Conservation (phyloP, 2,888 invertebrate species). For the Thyatira batis region DNA sequence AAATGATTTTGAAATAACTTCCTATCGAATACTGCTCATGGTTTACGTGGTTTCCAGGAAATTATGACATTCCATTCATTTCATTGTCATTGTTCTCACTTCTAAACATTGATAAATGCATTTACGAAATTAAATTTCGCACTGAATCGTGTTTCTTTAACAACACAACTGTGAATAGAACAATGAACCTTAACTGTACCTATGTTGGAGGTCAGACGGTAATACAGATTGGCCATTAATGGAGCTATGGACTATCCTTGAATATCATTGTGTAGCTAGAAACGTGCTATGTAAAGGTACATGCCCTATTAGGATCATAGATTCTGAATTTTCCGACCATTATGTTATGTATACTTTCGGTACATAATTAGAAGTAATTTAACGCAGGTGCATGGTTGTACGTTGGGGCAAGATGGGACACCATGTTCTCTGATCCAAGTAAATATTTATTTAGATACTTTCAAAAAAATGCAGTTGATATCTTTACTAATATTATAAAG, state of each 20-base stretch:
- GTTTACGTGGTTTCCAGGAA: conserved; percentile 40
- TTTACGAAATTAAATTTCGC: conserved; percentile 35
- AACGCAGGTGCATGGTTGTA: too few relatives aligned
- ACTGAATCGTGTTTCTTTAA: conserved; percentile 21
- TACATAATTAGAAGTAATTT: too few relatives aligned
- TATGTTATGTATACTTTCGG: too few relatives aligned
- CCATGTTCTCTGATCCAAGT: too few relatives aligned
- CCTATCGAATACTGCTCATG: conserved; percentile 12
- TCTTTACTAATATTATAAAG: too few relatives aligned
- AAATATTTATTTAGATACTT: too few relatives aligned
- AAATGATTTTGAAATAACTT: neutral
- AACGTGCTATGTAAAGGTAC: neutral
- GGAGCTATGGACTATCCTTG: neutral
- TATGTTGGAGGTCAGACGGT: conserved; percentile 11
- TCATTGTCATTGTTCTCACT: conserved; percentile 44
- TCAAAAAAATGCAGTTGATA: too few relatives aligned
- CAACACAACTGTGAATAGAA: conserved; percentile 26
- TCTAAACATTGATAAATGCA: conserved; percentile 20
- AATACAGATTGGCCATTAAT: neutral
- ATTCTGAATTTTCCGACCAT: too few relatives aligned
- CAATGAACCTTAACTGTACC: conserved; percentile 40
- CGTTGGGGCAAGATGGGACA: too few relatives aligned
- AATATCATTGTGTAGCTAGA: neutral
- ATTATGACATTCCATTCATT: conserved; percentile 35
- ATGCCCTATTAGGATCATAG: too few relatives aligned